A percentile compares a stretch with the other conserved stretches of the same genome.
phyloP scores from a whole-genome alignment of 2,797 vertebrate species.

The Lepus oiostolus region DNA sequence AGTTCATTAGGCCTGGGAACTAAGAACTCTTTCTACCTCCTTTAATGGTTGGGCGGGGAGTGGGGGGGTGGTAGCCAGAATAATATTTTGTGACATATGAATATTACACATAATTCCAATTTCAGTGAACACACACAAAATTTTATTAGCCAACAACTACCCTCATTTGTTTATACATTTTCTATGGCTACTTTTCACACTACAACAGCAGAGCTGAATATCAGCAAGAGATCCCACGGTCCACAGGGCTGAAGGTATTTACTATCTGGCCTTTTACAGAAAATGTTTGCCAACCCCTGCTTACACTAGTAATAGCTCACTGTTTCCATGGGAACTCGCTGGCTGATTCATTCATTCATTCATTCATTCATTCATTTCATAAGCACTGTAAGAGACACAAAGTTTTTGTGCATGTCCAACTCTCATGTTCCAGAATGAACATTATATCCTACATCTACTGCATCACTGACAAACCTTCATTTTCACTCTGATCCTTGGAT shows the following conservation, averaged over 20 bases:
- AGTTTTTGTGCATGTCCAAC: neutral
- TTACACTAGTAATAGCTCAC: constrained; percentile 13
- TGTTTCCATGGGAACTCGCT: neutral
- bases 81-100: neutral
- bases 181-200: neutral
- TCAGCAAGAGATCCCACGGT: neutral
- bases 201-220: neutral
- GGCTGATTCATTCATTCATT: constrained; percentile 4
- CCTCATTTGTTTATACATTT: neutral
- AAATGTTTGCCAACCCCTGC: neutral
- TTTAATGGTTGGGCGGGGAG: neutral
- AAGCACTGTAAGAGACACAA: neutral
- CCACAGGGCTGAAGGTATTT: constrained; percentile 22
- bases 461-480: neutral
- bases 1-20: neutral
- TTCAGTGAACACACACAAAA: constrained; percentile 30
- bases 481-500: neutral
- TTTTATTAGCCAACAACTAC: neutral
- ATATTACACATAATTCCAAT: constrained; percentile 6
- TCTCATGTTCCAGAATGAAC: neutral
- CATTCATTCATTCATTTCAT: constrained; percentile 1
- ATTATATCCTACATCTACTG: neutral
- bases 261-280: neutral
- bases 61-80: neutral
- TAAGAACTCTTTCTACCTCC: neutral